Percentiles rank a stretch among this genome's conserved stretches.
These are phyloP conservation scores for Arge pagana DNA, from an alignment of 2,888 invertebrate genomes.

Conservation along the genomic window DNA sequence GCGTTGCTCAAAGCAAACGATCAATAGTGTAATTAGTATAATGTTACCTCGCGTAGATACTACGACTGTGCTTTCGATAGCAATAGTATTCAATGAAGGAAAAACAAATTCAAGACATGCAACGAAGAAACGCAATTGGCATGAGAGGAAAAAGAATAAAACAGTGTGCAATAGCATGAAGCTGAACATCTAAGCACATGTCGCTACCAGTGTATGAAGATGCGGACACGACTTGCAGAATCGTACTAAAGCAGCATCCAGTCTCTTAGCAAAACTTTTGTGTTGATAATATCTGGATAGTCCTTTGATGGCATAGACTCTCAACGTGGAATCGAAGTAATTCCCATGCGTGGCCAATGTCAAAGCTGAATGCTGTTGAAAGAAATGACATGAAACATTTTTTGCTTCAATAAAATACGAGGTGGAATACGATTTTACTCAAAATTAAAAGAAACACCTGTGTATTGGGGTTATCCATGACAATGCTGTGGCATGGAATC, in stretches of 20 bases:
- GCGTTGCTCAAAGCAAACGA: too few relatives aligned
- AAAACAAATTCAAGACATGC: conserved; percentile 6
- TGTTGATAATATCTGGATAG: conserved; percentile 70
- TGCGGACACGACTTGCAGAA: conserved; percentile 70
- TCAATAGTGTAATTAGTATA: too few relatives aligned
- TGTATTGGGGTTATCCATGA: conserved; percentile 49
- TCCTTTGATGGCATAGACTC: conserved; percentile 70
- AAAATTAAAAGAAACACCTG: conserved; percentile 43
- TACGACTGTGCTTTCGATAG: too few relatives aligned
- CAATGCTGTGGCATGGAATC: conserved; percentile 52
- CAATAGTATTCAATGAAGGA: too few relatives aligned
- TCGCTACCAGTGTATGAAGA: conserved; percentile 69
- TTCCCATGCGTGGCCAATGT: conserved; percentile 45
- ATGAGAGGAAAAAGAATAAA: conserved; percentile 17
- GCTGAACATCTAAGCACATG: conserved; percentile 38
- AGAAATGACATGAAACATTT: neutral
- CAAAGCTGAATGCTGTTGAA: conserved; percentile 39
- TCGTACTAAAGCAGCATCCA: conserved; percentile 71
- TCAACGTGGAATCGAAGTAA: conserved; percentile 60
- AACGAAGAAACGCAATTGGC: conserved; percentile 13
- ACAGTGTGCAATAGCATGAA: conserved; percentile 8
- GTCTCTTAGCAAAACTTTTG: conserved; percentile 71
- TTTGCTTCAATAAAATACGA: neutral
- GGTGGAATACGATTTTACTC: neutral
- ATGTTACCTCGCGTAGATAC: too few relatives aligned